A percentile compares a stretch with the other conserved stretches of the same genome.
Evolutionary conservation across 1,140 invertebrate species (phyloP).

Genomic region (Triops cancriformis): DNA sequence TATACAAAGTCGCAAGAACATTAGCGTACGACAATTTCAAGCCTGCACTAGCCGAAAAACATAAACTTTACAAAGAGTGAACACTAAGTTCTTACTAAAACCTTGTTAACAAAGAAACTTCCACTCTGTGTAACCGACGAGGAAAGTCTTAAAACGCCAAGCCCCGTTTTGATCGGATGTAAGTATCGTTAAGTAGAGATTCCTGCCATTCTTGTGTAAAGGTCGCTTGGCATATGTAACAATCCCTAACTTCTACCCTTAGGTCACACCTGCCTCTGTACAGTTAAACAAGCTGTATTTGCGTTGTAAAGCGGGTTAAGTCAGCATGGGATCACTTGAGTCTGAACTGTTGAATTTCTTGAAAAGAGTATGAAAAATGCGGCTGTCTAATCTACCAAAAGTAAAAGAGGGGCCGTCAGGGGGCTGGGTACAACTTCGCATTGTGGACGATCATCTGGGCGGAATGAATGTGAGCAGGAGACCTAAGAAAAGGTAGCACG

Average conservation of each 20-base stretch:
- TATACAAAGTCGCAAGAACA: not conserved
- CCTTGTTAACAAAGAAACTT: no score
- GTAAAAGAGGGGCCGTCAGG: not conserved
- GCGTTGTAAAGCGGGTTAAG: not conserved
- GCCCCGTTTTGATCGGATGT: no score
- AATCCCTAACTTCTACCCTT: not conserved
- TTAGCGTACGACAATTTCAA: not conserved
- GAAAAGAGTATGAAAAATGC: not conserved
- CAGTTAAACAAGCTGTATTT: not conserved
- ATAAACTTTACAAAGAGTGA: no score
- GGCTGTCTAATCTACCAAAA: not conserved
- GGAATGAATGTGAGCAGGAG: not conserved
- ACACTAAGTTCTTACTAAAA: no score
- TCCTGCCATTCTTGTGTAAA: not conserved
- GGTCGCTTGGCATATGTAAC: not conserved
- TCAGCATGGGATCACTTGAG: not conserved
- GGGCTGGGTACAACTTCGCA: not conserved
- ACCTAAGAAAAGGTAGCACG: not conserved
- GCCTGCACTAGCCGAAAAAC: no score
- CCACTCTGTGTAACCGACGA: no score
- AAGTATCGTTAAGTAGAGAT: not conserved
- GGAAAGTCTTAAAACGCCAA: no score
- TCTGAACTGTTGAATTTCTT: not conserved
- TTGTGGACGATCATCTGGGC: not conserved
- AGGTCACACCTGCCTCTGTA: not conserved